phyloP scores from a whole-genome alignment of 1,140 invertebrate species.

The Goniozus legneri region DNA sequence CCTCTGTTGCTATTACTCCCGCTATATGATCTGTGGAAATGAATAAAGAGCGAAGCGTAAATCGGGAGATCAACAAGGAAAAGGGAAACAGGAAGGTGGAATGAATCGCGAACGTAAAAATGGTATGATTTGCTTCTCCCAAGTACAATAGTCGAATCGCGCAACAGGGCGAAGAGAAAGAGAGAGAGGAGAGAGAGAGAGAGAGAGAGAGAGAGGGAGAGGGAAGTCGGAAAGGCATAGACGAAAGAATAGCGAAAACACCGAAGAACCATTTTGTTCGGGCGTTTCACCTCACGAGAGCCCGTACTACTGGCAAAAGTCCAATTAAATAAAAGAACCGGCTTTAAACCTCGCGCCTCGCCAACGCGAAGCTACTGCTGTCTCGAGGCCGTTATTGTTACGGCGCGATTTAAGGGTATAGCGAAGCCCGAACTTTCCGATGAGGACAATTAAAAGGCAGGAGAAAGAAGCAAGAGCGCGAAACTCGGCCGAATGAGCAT shows the following conservation, averaged over 20 bases:
- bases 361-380: too few relatives aligned
- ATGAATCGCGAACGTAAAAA: too few relatives aligned
- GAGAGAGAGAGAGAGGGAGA: neutral
- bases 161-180: neutral
- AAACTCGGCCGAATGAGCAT: conserved; percentile 2
- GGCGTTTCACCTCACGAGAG: too few relatives aligned
- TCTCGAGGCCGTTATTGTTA: neutral
- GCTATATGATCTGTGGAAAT: too few relatives aligned
- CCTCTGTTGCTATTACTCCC: too few relatives aligned
- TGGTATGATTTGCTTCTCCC: too few relatives aligned
- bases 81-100: too few relatives aligned
- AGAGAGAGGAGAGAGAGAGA: neutral
- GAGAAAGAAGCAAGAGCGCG: conserved; percentile 1
- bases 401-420: neutral
- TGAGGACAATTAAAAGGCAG: conserved; percentile 7
- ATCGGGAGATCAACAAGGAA: too few relatives aligned
- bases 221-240: neutral
- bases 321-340: neutral
- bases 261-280: conserved; percentile 7
- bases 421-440: neutral
- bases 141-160: too few relatives aligned
- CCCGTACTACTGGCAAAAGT: neutral
- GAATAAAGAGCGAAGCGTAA: too few relatives aligned
- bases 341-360: too few relatives aligned
- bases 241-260: conserved; percentile 5